Base-by-base conservation (phyloP, 2,113 vertebrate species). In the Gymnobelideus leadbeateri region DNA sequence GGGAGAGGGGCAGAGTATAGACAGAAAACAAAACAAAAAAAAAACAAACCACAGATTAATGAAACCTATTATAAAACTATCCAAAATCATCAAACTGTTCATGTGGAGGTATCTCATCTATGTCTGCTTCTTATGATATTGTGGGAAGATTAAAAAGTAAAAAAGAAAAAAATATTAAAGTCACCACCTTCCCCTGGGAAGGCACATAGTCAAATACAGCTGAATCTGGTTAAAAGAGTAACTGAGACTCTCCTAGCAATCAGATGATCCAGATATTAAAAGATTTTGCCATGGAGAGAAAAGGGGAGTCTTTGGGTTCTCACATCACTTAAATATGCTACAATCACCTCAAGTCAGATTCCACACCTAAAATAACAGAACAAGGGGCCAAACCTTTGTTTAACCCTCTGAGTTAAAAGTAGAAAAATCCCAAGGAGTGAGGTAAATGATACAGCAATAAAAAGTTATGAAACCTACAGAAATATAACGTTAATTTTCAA, bases 251-350 rank as follows among this genome's bases (percentile, higher is more conserved):
- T 95, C 50, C 54, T 92, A 91, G 16, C 55, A 24, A 93, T 95
- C 55, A 93, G 92, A 95, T 28, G 55, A 57, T 54, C n/a, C 89
- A 89, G 26, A 51, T 52, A 68, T 26, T 77, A 55, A 90, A 84
- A 92, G 95, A 94, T 93, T 89, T 28, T 93, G 55, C 55, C 92
- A 90, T 52, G 55, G 89, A 23, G 51, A 89, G 92, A 93, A 94
- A 26, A 49, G 50, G 91, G 23, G 31, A 93, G 89, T 91, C n/a
- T 49, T 90, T 1, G 0, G 54, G 47, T 84, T 91, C 77, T 84
- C 77, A 84, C 93, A 94, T 93, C 93, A 92, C 8, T 95, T 54
- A 93, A 54, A 25, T 3, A 1, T 89, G 89, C 2, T 77, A 31
- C 46, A 93, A 94, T 2, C 94, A 51, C 84, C 92, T 90, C 89